Base-by-base conservation (phyloP, 2,113 vertebrate genomes). In the Ovis canadensis region DNA sequence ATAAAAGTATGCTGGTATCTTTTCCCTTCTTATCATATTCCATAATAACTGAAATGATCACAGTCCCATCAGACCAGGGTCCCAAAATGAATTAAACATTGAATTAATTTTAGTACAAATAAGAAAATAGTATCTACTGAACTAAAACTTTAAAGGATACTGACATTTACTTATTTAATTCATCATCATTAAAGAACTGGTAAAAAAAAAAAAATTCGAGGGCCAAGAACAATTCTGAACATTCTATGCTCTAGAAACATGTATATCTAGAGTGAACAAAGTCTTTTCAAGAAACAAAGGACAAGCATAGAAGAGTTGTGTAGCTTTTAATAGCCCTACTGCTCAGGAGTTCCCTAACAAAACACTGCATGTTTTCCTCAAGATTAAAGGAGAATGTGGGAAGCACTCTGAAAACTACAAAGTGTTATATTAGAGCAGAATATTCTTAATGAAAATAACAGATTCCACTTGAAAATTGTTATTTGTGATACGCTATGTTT, bases 61-160 rank as follows among this genome's bases (percentile, higher is more conserved):
- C 4, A 78, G 19, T 64, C 36, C 40, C 77, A 54, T 57, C 36
- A 94, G 19, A 85, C 17, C 19, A 59, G 25, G 36, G 31, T 7
- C 59, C n/a, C 4, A 29, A 80, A 94, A 40, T 64, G n/a, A 94
- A 48, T 85, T 71, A 94, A 87, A 57, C 19, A 59, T 23, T 86
- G 57, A 62, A 84, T 27, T 48, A 86, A 87, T 86, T 78, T 97
- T 84, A 96, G 50, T 55, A 91, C 27, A 77, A 84, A 93, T n/a
- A 91, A 81, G 31, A 86, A 91, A 91, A 90, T 45, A 88, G 67
- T 9, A 84, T 1, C 45, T 29, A 50, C 9, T 84, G 43, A 92
- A 74, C 17, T 55, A 84, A 96, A 96, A 59, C 14, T 36, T 80
- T 40, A 91, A 96, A 40, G 33, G 94, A 95, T 29, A 86, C 10